Evolutionary conservation across 2,888 invertebrate genomes (phyloP), one percentile per base, ranked within the genome.

Genomic region (Apotomis capreana): DNA sequence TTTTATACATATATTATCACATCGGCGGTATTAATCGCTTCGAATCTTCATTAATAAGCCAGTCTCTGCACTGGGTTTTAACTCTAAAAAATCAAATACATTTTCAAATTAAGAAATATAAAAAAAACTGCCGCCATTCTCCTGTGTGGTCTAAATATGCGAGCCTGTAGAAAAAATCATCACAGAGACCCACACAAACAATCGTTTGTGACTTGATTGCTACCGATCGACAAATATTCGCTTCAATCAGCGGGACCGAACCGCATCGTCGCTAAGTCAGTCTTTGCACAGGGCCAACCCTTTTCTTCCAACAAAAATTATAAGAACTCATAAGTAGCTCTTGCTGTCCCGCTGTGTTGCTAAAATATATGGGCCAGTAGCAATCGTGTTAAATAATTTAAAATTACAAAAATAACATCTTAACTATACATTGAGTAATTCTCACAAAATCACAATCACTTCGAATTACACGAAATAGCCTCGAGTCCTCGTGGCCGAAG

Each of bases 391-490:
- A 65, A 65, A 26, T 40, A 54, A 40, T 13, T 13, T 55, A n/a
- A 44, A 46, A 40, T 26, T 44, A 63, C 13, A 63, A 52, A 52
- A 52, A 61, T 68, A 54, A 51, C 37, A 58, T 68, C 59, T 51
- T 62, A 54, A 52, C 44, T 55, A 68, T 40, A 62, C 55, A 69
- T 69, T 62, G 55, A 69, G 55, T 69, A 46, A 62, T 69, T 69
- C 54, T 54, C 54, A 61, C 40, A 55, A 68, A 61, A 62, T 63
- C 69, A 69, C 69, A 69, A 57, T 57, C 6, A 46, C 51, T 62
- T 49, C 49, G 46, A 36, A 8, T 49, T 49, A 5, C 3, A 13
- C 13, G 60, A 12, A 10, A 6, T 36, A 26, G 12, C 40, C 37
- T 4, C 15, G 15, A 40, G 15, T 55, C 49, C 8, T 3, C 15